Conservation (phyloP, 2,113 vertebrate species). For the Colinus virginianus region DNA sequence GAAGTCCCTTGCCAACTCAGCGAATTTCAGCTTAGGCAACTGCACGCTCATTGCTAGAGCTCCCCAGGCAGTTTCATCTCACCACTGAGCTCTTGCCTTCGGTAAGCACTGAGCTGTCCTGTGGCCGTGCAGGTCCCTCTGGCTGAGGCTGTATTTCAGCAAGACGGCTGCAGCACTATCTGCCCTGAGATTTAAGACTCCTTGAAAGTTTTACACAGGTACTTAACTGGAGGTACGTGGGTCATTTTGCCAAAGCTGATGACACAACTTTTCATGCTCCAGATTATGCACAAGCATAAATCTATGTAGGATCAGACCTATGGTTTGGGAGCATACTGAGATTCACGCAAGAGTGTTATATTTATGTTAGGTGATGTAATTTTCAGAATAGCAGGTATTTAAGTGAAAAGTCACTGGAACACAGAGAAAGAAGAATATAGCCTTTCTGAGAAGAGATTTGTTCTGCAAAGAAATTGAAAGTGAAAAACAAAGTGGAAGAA, state of each 20-base stretch:
- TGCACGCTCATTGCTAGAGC: neutral
- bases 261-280: neutral
- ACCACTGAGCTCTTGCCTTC: neutral
- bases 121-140: neutral
- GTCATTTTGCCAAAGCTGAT: neutral
- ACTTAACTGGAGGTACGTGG: neutral
- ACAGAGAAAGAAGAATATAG: neutral
- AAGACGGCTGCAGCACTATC: neutral
- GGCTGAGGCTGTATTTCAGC: neutral
- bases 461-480: neutral
- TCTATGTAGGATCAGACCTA: neutral
- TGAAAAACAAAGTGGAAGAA: neutral
- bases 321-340: neutral
- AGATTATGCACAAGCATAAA: neutral
- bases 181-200: neutral
- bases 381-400: neutral
- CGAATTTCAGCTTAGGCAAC: neutral
- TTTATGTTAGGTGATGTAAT: neutral
- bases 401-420: neutral
- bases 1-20: neutral
- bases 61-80: neutral
- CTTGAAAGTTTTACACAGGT: neutral
- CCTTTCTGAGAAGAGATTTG: neutral
- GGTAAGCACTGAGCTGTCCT: accelerated
- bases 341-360: neutral